These are phyloP conservation scores for Cephus pygmeus DNA, from an alignment of 2,888 invertebrate species.

Conservation along the genomic window DNA sequence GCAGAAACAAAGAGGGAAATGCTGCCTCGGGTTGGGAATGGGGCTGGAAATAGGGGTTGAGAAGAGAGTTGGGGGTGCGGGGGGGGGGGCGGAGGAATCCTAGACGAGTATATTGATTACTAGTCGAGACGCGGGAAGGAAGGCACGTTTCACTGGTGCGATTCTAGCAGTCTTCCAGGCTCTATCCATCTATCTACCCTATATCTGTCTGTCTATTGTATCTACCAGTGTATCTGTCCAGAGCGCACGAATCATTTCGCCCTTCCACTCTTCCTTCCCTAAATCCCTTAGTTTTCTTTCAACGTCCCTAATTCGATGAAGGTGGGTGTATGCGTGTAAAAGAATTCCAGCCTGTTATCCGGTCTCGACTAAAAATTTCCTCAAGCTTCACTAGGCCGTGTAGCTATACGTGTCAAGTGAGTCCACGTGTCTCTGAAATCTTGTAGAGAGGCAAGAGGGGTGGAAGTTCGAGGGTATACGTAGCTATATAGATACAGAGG, in stretches of 20 bases:
- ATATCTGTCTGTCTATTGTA: background rate
- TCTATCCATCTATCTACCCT: background rate
- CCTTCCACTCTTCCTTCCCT: background rate
- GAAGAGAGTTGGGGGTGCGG: slow-evolving; percentile 7
- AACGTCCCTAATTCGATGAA: background rate
- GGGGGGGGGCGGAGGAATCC: slow-evolving; percentile 19
- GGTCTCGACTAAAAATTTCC: background rate
- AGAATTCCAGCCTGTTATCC: background rate
- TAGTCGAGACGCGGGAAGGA: slow-evolving; percentile 21
- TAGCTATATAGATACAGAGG: background rate
- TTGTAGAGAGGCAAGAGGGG: background rate
- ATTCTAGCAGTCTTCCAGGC: background rate
- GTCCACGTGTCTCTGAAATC: background rate
- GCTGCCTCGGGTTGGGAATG: slow-evolving; percentile 15
- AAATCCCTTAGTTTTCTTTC: background rate
- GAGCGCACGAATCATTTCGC: background rate
- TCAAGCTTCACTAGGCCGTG: background rate
- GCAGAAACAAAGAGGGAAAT: slow-evolving; percentile 40
- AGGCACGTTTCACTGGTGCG: background rate
- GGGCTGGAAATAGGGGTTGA: slow-evolving; percentile 11
- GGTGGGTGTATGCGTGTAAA: background rate
- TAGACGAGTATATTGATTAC: slow-evolving; percentile 50
- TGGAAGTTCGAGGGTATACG: background rate
- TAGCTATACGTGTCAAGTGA: background rate
- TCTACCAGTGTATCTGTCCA: background rate